Evolutionary conservation across 2,888 invertebrate genomes (phyloP), one percentile per base, ranked within the genome.

Genomic region (Sinhomidia bicolor): DNA sequence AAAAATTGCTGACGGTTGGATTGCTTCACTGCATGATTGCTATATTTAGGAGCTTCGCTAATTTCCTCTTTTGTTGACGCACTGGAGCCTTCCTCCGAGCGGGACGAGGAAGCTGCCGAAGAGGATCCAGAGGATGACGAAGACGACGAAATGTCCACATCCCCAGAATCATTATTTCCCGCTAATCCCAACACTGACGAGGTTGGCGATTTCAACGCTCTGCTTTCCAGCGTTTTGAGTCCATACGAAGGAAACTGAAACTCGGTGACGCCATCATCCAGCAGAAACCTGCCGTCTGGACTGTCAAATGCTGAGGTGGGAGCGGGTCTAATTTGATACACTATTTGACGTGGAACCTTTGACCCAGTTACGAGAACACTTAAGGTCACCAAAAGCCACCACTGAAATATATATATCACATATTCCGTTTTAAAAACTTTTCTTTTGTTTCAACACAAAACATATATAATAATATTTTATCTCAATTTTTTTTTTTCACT

Each of bases 371-470:
- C 71, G 23, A 87, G 65, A 54, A 76, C 76, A 26, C 74, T 87
- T 74, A 87, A 87, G 62, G 87, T 76, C 76, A 71, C 80, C 79
- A 87, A 60, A 68, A 87, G 87, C 47, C 81, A 87, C 87, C 87
- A 87, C 87, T 87, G 23, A 76, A 87, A 76, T 17, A 17, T 44
- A 47, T 17, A 60, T n/a, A n/a, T 6, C 51, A 20, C 23, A 60
- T 23, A 60, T 23, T 23, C 60, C 2, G n/a, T n/a, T 6, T 54
- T 10, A 29, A 51, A 20, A 26, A 29, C 51, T 32, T 54, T 51
- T 47, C 2, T 47, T 10, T 41, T 41, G 10, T 10, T 14, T 9
- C 4, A 47, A 9, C 12, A 47, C 47, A 47, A 47, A 47, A 47
- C 2, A 47, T 6, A 9, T 14, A 47, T 14, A 47, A 54, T 32